Conservation (phyloP, 2,888 invertebrate species). For the Meganola albula region DNA sequence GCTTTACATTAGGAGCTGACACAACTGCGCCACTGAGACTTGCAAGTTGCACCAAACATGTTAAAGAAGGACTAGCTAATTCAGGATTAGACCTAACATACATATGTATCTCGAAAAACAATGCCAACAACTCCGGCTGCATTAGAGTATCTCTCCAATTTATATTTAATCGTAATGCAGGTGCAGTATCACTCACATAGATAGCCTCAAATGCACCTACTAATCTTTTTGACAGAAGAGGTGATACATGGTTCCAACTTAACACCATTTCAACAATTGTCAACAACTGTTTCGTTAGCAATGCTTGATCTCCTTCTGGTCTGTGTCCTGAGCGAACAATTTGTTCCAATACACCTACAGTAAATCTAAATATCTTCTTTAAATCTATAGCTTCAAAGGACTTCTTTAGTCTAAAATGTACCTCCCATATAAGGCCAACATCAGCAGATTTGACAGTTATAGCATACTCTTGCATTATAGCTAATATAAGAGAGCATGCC, state of each 20-base stretch:
- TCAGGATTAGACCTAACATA: slow-evolving; percentile 86
- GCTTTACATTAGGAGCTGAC: slow-evolving; percentile 52
- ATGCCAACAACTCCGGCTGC: slow-evolving; percentile 83
- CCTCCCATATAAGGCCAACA: slow-evolving; percentile 92
- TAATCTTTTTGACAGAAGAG: slow-evolving; percentile 81
- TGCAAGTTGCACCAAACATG: slow-evolving; percentile 87
- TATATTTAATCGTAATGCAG: slow-evolving; percentile 80
- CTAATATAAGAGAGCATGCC: slow-evolving; percentile 89
- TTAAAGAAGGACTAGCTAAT: slow-evolving; percentile 86
- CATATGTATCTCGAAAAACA: slow-evolving; percentile 90
- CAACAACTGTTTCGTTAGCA: slow-evolving; percentile 83
- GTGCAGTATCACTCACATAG: slow-evolving; percentile 81
- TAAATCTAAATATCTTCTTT: slow-evolving; percentile 84
- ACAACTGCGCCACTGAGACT: slow-evolving; percentile 64
- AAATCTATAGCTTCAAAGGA: slow-evolving; percentile 90
- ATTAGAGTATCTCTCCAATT: slow-evolving; percentile 87
- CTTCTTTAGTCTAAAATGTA: slow-evolving; percentile 89
- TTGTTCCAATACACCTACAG: slow-evolving; percentile 64
- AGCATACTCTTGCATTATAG: slow-evolving; percentile 92
- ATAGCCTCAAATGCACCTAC: slow-evolving; percentile 84
- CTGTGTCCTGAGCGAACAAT: slow-evolving; percentile 61
- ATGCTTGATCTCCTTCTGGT: slow-evolving; percentile 70
- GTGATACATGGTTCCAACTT: slow-evolving; percentile 88
- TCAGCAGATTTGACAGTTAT: slow-evolving; percentile 90
- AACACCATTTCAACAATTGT: slow-evolving; percentile 87